Evolutionary conservation across 2,797 vertebrate species (phyloP).

Genomic region (Alauda arvensis): DNA sequence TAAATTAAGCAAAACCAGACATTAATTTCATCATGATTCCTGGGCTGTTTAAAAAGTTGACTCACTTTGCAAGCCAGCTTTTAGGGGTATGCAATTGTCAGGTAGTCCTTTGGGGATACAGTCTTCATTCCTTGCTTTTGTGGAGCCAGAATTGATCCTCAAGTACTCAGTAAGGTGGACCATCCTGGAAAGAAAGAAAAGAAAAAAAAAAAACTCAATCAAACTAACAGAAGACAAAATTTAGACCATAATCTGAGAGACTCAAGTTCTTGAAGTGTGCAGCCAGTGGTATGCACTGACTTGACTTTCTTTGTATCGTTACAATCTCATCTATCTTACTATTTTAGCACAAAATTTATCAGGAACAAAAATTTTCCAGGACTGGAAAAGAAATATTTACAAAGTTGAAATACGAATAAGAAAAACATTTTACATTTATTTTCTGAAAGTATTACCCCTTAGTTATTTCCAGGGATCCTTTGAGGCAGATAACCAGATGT

Average conservation of each 20-base stretch:
- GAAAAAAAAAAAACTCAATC: neutral
- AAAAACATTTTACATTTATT: neutral
- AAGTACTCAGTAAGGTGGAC: neutral
- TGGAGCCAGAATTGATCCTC: neutral
- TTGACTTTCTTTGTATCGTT: neutral
- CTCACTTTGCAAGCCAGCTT: neutral
- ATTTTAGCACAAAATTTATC: neutral
- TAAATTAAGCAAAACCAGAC: neutral
- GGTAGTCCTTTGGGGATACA: neutral
- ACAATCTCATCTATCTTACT: neutral
- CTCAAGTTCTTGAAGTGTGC: neutral
- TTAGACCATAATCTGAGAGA: neutral
- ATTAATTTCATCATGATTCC: neutral
- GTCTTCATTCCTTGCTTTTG: neutral
- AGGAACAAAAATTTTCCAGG: neutral
- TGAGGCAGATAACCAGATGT: neutral
- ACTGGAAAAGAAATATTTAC: neutral
- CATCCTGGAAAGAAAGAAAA: neutral
- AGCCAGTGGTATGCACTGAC: neutral
- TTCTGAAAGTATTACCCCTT: neutral
- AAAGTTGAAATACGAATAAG: neutral
- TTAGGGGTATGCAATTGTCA: neutral
- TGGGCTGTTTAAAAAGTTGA: neutral
- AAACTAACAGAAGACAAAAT: neutral
- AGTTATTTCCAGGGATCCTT: neutral